A percentile compares a stretch with the other conserved stretches of the same genome.
These are phyloP conservation scores for Drosophila kurseongensis DNA, from an alignment of 1,140 invertebrate species.

Conservation along the genomic window DNA sequence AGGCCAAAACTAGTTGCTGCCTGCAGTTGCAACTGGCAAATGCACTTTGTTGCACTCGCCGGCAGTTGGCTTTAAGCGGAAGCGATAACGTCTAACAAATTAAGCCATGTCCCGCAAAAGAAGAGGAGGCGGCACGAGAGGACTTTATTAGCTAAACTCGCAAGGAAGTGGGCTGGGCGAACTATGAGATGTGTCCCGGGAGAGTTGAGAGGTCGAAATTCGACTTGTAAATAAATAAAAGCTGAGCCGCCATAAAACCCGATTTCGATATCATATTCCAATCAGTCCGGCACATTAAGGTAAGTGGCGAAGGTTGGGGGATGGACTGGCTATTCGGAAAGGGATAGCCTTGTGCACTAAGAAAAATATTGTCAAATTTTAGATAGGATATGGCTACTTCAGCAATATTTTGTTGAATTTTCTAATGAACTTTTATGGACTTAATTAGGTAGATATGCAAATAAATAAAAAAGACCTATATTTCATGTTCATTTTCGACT, in stretches of 20 bases:
- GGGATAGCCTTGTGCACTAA: neutral
- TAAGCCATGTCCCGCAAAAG: constrained; percentile 63
- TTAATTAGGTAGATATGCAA: too few relatives aligned
- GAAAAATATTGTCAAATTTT: too few relatives aligned
- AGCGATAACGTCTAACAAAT: constrained; percentile 81
- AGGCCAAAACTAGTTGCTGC: constrained; percentile 52
- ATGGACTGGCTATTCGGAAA: constrained; percentile 1
- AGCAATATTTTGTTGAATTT: too few relatives aligned
- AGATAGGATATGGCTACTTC: too few relatives aligned
- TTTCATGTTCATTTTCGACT: too few relatives aligned
- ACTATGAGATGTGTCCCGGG: constrained; percentile 12
- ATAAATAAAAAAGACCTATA: too few relatives aligned
- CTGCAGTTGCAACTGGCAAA: constrained; percentile 44
- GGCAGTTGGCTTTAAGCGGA: constrained; percentile 66
- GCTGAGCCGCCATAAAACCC: constrained; percentile 53
- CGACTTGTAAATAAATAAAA: constrained; percentile 56
- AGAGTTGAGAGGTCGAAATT: constrained; percentile 31
- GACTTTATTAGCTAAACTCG: constrained; percentile 59
- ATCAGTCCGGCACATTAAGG: constrained; percentile 80
- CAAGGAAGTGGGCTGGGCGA: neutral
- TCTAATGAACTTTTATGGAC: too few relatives aligned
- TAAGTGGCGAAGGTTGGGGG: constrained; percentile 59
- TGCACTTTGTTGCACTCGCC: constrained; percentile 56
- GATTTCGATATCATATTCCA: constrained; percentile 80
- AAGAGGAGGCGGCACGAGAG: constrained; percentile 42